Percentiles rank a stretch among this genome's conserved stretches.
Evolutionary conservation across 2,888 invertebrate genomes (phyloP).

Genomic region (Epirrhoe alternata): DNA sequence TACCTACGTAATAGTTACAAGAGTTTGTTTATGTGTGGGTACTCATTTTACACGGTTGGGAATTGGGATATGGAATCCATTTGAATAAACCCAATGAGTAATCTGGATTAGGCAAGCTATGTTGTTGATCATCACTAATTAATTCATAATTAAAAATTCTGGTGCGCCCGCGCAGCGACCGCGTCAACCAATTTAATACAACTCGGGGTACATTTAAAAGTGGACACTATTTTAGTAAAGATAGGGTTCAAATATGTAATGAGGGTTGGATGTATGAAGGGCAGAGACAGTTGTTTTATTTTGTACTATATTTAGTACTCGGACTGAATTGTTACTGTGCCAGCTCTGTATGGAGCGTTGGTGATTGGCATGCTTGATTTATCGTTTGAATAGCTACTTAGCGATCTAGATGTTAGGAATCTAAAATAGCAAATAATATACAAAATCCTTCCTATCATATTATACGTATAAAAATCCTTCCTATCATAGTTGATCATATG

Average conservation of each 20-base stretch:
- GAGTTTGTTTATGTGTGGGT: too few species aligned
- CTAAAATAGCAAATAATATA: background rate
- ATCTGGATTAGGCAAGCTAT: slow-evolving; percentile 75
- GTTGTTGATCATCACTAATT: slow-evolving; percentile 81
- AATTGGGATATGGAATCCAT: slow-evolving; percentile 29
- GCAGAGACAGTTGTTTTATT: slow-evolving; percentile 84
- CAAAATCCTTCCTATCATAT: too few species aligned
- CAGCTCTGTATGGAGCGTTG: slow-evolving; percentile 70
- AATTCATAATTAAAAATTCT: slow-evolving; percentile 85
- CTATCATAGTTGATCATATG: too few species aligned
- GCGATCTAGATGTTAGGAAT: slow-evolving; percentile 9
- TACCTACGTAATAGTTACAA: background rate
- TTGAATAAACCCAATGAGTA: slow-evolving; percentile 57
- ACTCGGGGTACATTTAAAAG: slow-evolving; percentile 60
- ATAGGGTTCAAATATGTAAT: slow-evolving; percentile 64
- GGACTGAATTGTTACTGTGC: slow-evolving; percentile 83
- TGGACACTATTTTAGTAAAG: slow-evolving; percentile 60
- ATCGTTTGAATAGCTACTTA: slow-evolving; percentile 42
- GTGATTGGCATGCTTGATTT: slow-evolving; percentile 68
- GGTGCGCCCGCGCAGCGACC: slow-evolving; percentile 78
- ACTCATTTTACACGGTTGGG: background rate
- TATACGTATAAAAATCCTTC: too few species aligned
- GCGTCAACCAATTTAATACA: slow-evolving; percentile 76
- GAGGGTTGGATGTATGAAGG: slow-evolving; percentile 75
- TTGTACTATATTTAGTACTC: slow-evolving; percentile 83